These are phyloP conservation scores for Osedax frankpressi DNA, from an alignment of 2,888 invertebrate genomes.

Conservation along the genomic window DNA sequence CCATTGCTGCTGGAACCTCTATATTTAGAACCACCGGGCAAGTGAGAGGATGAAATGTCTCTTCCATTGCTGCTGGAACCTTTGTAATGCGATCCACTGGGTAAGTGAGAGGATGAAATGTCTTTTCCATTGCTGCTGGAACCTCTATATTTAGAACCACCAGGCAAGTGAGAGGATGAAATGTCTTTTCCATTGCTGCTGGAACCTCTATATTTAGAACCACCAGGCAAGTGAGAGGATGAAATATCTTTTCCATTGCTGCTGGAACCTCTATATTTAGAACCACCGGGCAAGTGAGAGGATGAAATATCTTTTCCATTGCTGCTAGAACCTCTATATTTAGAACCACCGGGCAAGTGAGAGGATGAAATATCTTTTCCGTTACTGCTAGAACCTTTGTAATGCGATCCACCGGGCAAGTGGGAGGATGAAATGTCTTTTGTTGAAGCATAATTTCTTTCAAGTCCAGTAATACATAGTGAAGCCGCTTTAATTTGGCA, in stretches of 20 bases:
- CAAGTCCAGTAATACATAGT: neutral
- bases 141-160: neutral
- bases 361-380: neutral
- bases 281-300: neutral
- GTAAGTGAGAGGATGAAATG: neutral
- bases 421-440: neutral
- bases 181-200: too few species aligned
- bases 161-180: neutral
- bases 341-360: neutral
- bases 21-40: neutral
- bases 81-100: neutral
- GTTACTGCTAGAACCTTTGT: neutral
- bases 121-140: too few species aligned
- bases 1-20: too few species aligned
- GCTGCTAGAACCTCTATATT: neutral
- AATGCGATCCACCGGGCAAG: neutral
- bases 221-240: neutral
- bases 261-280: neutral
- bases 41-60: neutral
- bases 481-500: neutral
- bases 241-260: too few species aligned
- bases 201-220: neutral
- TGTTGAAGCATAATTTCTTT: neutral
- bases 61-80: too few species aligned
- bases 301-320: neutral